Percentiles rank a stretch among this genome's conserved stretches.
Conservation (phyloP, 2,888 invertebrate species). For the Agrilus cyanescens region DNA sequence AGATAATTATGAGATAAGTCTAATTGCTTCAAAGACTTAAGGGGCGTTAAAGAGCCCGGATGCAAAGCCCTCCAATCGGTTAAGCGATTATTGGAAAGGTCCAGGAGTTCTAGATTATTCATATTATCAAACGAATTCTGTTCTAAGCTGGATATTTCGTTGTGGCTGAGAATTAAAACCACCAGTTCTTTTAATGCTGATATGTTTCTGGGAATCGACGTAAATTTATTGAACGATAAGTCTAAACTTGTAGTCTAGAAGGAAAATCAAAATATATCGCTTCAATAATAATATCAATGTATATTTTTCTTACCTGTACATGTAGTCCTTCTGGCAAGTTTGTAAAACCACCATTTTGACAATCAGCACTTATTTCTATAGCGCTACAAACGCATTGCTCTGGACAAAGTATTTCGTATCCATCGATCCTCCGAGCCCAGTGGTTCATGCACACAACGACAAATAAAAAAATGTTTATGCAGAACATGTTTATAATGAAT, state of each 20-base stretch:
- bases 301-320: conserved; percentile 31
- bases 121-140: conserved; percentile 39
- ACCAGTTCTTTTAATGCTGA: conserved; percentile 40
- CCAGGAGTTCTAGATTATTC: conserved; percentile 43
- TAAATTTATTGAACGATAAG: conserved; percentile 50
- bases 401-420: conserved; percentile 9
- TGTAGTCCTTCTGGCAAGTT: conserved; percentile 35
- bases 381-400: conserved; percentile 10
- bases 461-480: too few species aligned
- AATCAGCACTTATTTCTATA: conserved; percentile 10
- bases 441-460: too few species aligned
- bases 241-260: conserved; percentile 52
- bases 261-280: conserved; percentile 10
- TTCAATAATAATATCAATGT: conserved; percentile 8
- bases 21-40: conserved; percentile 43
- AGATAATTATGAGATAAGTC: conserved; percentile 54
- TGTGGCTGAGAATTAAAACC: conserved; percentile 40
- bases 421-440: background rate
- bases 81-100: conserved; percentile 53
- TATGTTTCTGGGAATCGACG: conserved; percentile 42
- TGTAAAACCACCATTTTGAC: conserved; percentile 21
- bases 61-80: conserved; percentile 44
- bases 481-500: too few species aligned
- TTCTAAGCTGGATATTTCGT: conserved; percentile 23
- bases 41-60: conserved; percentile 39